phyloP scores from a whole-genome alignment of 2,113 vertebrate genomes.

The Nyctibius bracteatus region DNA sequence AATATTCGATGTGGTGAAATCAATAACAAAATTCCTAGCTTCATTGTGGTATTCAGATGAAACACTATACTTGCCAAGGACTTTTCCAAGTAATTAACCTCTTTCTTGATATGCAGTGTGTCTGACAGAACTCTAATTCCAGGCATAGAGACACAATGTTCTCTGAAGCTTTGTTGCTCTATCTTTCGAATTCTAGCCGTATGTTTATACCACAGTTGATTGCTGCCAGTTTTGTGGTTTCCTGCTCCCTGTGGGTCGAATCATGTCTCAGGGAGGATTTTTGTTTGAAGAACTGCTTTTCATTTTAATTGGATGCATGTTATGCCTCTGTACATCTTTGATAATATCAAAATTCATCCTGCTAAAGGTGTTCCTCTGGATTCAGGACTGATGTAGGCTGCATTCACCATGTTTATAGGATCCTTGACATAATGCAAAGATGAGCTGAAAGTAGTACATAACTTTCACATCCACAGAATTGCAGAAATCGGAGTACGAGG shows the following conservation, averaged over 20 bases:
- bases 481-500: not conserved
- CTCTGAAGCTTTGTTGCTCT: constrained; percentile 19
- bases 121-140: not conserved
- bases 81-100: not conserved
- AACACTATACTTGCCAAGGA: not conserved
- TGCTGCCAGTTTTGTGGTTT: constrained; percentile 7
- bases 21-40: not conserved
- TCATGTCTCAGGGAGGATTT: not conserved
- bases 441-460: not conserved
- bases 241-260: not conserved
- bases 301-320: not conserved
- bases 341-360: not conserved
- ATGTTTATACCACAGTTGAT: not conserved
- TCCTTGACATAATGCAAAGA: not conserved
- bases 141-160: not conserved
- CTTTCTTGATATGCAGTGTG: not conserved
- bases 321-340: not conserved
- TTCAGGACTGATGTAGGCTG: not conserved
- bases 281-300: not conserved
- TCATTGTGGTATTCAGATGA: not conserved
- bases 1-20: not conserved
- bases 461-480: not conserved
- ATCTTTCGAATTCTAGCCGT: not conserved
- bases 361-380: not conserved
- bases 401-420: not conserved